Base-by-base conservation (phyloP, 2,797 vertebrate genomes). In the Pristis pectinata region DNA sequence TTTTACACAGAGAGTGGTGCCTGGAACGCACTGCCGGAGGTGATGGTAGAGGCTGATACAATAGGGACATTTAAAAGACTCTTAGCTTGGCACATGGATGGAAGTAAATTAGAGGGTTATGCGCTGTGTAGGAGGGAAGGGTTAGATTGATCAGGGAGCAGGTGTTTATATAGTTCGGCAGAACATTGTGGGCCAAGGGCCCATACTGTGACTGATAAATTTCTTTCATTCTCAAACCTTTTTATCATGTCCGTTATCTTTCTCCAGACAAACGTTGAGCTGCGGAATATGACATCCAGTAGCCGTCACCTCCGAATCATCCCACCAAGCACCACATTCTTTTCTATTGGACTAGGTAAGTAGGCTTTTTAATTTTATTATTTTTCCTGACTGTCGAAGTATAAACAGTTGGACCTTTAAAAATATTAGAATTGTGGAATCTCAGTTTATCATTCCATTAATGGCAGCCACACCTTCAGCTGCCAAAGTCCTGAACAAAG, bases 301-400 rank as follows among this genome's bases (percentile, higher is more conserved):
- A 97, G 98, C 95, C 98, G 98, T 5, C 96, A 96, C 13, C n/a
- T 99, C 64, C 97, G 98, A 34, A 97, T 99, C 95, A 97, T 98
- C 95, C 98, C 98, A 0, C 99, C 99, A 0, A 97, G 97, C 41
- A 97, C 98, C 1, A 96, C 98, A 10, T 96, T 98, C 95, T 99
- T 99, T 95, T 97, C 98, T 0, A 95, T 99, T 94, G 97, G 98
- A 10, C 95, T 98, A 94, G 98, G 99, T 99, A 95, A 98, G 98
- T 94, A 93, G 5, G 37, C 76, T 11, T 44, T 80, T 82, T 82
- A 30, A 41, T 8, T 41, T 83, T 3, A 9, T 83, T 24, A 49
- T 15, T 17, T n/a, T 61, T 89, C 15, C 53, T 89, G 85, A 61
- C 0, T 89, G 85, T 61, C 44, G 11, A 53, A 53, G 30, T 53